phyloP scores from a whole-genome alignment of 1,140 invertebrate genomes.

The Tachypleus tridentatus region DNA sequence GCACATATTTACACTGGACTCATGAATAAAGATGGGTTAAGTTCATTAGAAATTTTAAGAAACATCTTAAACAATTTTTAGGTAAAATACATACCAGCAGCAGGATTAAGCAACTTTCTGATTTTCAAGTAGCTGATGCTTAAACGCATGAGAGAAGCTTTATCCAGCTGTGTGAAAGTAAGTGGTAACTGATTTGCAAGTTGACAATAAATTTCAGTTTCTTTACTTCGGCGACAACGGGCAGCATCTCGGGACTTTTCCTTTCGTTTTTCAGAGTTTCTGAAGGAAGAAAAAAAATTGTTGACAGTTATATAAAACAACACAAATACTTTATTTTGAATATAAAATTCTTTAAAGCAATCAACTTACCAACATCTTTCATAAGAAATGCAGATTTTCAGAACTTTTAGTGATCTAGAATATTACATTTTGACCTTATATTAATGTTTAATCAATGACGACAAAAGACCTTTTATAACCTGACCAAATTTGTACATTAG shows the following conservation, averaged over 20 bases:
- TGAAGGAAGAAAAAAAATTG: slow-evolving; percentile 28
- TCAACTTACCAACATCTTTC: too few species aligned
- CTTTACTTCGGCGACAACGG: slow-evolving; percentile 74
- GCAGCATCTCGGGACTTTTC: slow-evolving; percentile 93
- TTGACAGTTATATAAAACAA: too few species aligned
- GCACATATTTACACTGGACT: background rate
- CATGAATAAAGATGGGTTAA: background rate
- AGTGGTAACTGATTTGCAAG: slow-evolving; percentile 69
- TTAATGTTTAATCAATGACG: too few species aligned
- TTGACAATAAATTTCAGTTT: slow-evolving; percentile 87
- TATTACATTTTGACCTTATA: too few species aligned
- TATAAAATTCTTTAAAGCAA: too few species aligned
- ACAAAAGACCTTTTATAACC: too few species aligned
- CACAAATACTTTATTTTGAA: too few species aligned
- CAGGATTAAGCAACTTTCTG: slow-evolving; percentile 54
- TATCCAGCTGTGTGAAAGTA: slow-evolving; percentile 75
- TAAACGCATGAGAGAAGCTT: slow-evolving; percentile 89
- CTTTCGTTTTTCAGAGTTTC: slow-evolving; percentile 90
- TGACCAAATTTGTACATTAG: too few species aligned
- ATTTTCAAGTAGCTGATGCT: slow-evolving; percentile 80
- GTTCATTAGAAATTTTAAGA: background rate
- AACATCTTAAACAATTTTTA: background rate
- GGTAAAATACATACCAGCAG: background rate
- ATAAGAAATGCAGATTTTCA: too few species aligned
- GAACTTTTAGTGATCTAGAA: too few species aligned